Percentiles rank a stretch among this genome's conserved stretches.
These are phyloP conservation scores for Gnathonemus longibarbis DNA, from an alignment of 2,113 vertebrate genomes.

Conservation along the genomic window DNA sequence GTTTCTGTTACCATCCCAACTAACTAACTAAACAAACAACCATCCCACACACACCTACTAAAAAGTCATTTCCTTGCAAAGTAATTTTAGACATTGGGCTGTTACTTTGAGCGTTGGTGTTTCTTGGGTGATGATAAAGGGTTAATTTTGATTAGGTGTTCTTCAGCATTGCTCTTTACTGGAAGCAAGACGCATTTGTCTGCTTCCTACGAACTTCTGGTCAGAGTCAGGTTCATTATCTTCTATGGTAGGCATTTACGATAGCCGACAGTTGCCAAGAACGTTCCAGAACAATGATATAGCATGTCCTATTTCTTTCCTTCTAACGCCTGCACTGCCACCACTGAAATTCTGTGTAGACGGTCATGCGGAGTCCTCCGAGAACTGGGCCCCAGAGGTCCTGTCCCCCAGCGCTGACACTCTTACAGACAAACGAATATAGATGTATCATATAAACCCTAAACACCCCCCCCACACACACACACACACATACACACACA, in stretches of 20 bases:
- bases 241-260: neutral
- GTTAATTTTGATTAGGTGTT: neutral
- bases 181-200: neutral
- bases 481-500: neutral
- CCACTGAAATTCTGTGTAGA: neutral
- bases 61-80: neutral
- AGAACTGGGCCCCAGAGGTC: neutral
- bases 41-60: neutral
- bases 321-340: neutral
- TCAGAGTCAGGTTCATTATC: neutral
- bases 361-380: neutral
- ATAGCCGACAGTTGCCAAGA: neutral
- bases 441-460: neutral
- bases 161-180: neutral
- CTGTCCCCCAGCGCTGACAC: neutral
- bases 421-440: neutral
- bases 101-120: neutral
- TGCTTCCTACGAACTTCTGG: neutral
- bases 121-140: neutral
- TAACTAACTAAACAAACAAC: neutral
- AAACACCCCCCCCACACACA: neutral
- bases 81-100: neutral
- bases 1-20: neutral
- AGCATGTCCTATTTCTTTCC: neutral
- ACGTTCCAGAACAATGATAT: neutral